A percentile compares a stretch with the other conserved stretches of the same genome.
phyloP scores from a whole-genome alignment of 2,888 invertebrate species.

The Trachelus tabidus region DNA sequence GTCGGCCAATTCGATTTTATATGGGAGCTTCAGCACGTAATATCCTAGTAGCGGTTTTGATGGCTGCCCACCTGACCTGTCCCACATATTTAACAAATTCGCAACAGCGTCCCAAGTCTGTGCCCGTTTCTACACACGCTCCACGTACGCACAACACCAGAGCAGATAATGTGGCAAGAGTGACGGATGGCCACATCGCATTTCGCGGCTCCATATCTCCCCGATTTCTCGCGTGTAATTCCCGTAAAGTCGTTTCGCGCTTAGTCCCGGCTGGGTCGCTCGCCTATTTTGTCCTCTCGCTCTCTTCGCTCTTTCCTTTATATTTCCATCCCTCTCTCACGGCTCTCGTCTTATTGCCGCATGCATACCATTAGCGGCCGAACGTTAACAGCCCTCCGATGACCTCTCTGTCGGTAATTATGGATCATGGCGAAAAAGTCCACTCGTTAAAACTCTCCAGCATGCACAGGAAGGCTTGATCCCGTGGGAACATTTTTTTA shows the following conservation, averaged over 20 bases:
- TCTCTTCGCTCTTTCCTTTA: constrained; percentile 41
- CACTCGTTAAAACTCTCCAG: neutral
- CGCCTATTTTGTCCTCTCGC: constrained; percentile 14
- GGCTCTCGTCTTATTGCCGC: constrained; percentile 39
- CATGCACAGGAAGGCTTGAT: neutral
- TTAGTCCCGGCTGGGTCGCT: constrained; percentile 24
- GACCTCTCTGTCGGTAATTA: constrained; percentile 56
- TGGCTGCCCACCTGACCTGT: constrained; percentile 18
- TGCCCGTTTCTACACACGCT: neutral
- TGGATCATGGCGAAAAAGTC: constrained; percentile 13
- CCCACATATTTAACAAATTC: constrained; percentile 40
- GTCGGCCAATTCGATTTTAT: neutral
- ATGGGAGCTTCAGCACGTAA: neutral
- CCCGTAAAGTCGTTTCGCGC: constrained; percentile 63
- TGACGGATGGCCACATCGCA: constrained; percentile 65
- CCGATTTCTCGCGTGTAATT: constrained; percentile 65
- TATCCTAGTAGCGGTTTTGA: neutral
- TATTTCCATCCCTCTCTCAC: constrained; percentile 40
- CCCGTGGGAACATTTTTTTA: neutral
- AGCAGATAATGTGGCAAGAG: constrained; percentile 38
- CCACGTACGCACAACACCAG: neutral
- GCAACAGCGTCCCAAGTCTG: constrained; percentile 27
- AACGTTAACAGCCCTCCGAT: constrained; percentile 51
- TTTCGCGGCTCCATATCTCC: constrained; percentile 64
- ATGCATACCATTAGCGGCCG: constrained; percentile 57